These are phyloP conservation scores for Chitala chitala DNA, from an alignment of 2,113 vertebrate genomes.

Conservation along the genomic window DNA sequence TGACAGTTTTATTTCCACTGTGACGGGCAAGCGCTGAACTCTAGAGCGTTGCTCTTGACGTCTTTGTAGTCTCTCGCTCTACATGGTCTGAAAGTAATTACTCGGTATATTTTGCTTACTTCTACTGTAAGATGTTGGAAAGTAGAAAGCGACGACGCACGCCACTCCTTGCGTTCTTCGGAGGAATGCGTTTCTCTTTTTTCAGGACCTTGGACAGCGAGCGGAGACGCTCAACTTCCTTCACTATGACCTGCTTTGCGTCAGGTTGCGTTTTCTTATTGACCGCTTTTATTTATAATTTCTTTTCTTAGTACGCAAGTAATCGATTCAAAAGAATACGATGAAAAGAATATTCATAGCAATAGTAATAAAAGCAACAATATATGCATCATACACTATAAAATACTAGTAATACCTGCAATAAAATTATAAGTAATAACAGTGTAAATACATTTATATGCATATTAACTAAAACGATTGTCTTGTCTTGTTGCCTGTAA, in stretches of 20 bases:
- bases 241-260: not conserved
- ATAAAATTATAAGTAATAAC: too few relatives aligned
- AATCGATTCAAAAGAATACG: not conserved
- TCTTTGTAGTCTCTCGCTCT: too few relatives aligned
- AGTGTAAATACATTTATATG: too few relatives aligned
- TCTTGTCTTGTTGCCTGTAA: too few relatives aligned
- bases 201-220: conserved; percentile 39
- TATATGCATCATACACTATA: too few relatives aligned
- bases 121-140: not conserved
- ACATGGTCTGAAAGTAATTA: too few relatives aligned
- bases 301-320: not conserved
- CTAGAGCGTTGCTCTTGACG: not conserved
- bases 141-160: not conserved
- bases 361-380: not conserved
- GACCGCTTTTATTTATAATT: not conserved
- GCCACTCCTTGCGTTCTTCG: not conserved
- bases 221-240: not conserved
- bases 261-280: not conserved
- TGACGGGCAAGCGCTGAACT: not conserved
- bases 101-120: not conserved
- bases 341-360: too few relatives aligned
- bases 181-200: conserved; percentile 7
- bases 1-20: not conserved
- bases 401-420: too few relatives aligned
- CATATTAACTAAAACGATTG: too few relatives aligned